phyloP scores from a whole-genome alignment of 1,140 invertebrate genomes.

The Bombus turneri region DNA sequence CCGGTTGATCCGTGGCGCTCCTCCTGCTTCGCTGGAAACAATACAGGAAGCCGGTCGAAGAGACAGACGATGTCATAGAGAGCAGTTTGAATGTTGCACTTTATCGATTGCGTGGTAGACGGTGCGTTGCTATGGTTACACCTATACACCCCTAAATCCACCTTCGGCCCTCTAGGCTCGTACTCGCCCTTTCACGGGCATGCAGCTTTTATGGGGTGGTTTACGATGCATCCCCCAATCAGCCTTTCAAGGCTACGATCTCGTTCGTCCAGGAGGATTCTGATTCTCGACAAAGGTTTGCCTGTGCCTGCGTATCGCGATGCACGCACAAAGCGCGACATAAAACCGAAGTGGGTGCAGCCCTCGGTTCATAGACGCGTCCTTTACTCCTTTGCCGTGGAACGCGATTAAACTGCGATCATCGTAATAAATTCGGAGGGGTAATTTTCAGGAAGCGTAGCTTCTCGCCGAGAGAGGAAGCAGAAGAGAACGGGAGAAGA shows the following conservation, averaged over 20 bases:
- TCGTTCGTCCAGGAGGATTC: conserved; percentile 52
- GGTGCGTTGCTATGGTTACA: conserved; percentile 74
- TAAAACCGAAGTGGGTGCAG: background rate
- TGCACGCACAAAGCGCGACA: conserved; percentile 20
- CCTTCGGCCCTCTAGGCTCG: conserved; percentile 50
- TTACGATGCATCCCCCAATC: conserved; percentile 64
- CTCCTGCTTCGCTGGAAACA: background rate
- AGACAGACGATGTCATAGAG: conserved; percentile 38
- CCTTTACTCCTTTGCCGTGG: background rate
- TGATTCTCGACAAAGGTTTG: conserved; percentile 67
- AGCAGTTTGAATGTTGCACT: conserved; percentile 70
- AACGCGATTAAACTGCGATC: conserved; percentile 40
- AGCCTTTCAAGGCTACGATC: conserved; percentile 49
- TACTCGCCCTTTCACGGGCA: conserved; percentile 54
- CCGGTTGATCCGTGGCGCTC: background rate
- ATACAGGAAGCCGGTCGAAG: conserved; percentile 27
- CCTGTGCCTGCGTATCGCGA: conserved; percentile 2
- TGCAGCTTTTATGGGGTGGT: conserved; percentile 65
- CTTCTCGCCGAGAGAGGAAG: background rate
- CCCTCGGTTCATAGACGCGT: background rate
- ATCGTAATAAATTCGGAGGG: conserved; percentile 9
- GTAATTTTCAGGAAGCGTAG: background rate
- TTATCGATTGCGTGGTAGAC: conserved; percentile 73
- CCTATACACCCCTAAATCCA: conserved; percentile 62
- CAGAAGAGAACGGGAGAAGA: background rate